Base-by-base conservation (phyloP, 1,140 invertebrate genomes). In the Pogonomyrmex barbatus region DNA sequence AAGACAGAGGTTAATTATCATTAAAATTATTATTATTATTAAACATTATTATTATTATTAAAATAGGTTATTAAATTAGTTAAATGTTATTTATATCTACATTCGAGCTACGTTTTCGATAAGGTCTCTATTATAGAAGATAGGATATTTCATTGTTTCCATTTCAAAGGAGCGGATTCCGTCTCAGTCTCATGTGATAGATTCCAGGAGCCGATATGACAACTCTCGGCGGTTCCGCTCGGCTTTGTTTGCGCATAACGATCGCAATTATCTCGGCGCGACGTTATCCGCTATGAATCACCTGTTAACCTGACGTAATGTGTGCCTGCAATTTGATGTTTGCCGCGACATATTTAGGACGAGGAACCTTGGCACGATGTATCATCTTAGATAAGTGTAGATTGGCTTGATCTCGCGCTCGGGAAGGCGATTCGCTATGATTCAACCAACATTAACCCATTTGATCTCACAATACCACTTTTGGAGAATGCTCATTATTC, bases 211-310 rank as follows among this genome's bases (percentile, higher is more conserved):
- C 82, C 84, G 88, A 89, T 89, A 86, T 62, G 87, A 87, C 85
- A 45, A 68, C 60, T 63, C 50, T 58, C 52, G 45, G 68, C 77
- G 39, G 82, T 77, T 77, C n/a, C 70, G 52, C 58, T 52, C 56
- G 70, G 77, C 88, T 90, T 90, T 89, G 89, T 90, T 90, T 87
- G 89, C 81, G 24, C 85, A 71, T 87, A 89, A 90, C 75, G 81
- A 90, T 86, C 75, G 79, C 89, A 90, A 90, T 90, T 90, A 90
- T 87, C 88, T 87, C 71, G 85, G 42, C 56, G 77, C 88, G 85
- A 87, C 79, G 76, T 90, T 90, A 90, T 89, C 89, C 87, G 79
- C 58, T 14, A 89, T 90, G 89, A 90, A 89, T 90, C 89, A 90
- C 78, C 78, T 87, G 85, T 79, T 85, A 90, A 90, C 79, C 85